phyloP scores from a whole-genome alignment of 2,888 invertebrate genomes.

The Homarus gammarus region DNA sequence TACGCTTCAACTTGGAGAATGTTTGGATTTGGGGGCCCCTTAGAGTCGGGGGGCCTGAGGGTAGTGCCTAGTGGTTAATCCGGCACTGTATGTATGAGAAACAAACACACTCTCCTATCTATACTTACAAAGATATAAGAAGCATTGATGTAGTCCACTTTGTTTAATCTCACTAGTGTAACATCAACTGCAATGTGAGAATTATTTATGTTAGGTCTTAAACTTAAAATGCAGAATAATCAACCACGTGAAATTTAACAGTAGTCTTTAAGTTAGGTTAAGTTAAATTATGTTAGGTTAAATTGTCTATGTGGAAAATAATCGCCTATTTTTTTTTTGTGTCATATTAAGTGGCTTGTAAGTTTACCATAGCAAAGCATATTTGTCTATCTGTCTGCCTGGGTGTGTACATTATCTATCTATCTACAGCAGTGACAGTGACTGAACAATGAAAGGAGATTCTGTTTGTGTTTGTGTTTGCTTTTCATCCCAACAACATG shows the following conservation, averaged over 20 bases:
- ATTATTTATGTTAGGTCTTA: no score
- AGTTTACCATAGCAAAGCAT: not conserved
- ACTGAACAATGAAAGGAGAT: not conserved
- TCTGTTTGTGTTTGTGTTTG: not conserved
- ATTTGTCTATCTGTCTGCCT: no score
- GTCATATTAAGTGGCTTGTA: not conserved
- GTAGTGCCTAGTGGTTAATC: no score
- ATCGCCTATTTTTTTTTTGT: no score
- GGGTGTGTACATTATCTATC: no score
- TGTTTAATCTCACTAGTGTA: not conserved
- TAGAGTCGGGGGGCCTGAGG: not conserved
- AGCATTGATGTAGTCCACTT: slow-evolving; percentile 31
- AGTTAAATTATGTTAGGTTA: not conserved
- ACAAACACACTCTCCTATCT: not conserved
- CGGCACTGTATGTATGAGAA: not conserved
- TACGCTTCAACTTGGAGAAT: not conserved
- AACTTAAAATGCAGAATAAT: no score
- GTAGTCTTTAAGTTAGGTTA: not conserved
- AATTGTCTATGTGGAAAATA: not conserved
- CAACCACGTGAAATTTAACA: not conserved
- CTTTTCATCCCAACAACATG: not conserved
- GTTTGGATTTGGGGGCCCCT: not conserved
- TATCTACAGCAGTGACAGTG: no score
- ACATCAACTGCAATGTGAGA: slow-evolving; percentile 4
- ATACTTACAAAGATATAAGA: slow-evolving; percentile 37